phyloP scores from a whole-genome alignment of 2,888 invertebrate species.

The Crocallis elinguaria region DNA sequence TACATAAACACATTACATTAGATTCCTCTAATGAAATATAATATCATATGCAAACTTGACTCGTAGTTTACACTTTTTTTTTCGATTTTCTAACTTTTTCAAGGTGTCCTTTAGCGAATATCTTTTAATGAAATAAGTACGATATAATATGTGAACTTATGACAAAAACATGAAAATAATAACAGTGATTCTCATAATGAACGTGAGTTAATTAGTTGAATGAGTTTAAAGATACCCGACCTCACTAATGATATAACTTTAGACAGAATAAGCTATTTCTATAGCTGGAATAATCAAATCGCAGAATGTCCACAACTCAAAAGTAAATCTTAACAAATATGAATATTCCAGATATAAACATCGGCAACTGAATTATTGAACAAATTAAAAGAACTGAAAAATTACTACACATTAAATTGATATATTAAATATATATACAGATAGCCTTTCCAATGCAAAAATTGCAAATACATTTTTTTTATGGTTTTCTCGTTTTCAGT shows the following conservation, averaged over 20 bases:
- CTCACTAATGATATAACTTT: constrained; percentile 63
- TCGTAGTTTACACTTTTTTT: constrained; percentile 64
- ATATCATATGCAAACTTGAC: constrained; percentile 78
- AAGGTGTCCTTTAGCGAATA: constrained; percentile 79
- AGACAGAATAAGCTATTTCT: constrained; percentile 49
- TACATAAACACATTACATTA: constrained; percentile 80
- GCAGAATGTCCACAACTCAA: constrained; percentile 33
- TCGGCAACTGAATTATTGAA: constrained; percentile 54
- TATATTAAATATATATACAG: constrained; percentile 77
- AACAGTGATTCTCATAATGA: constrained; percentile 67
- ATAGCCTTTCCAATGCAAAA: constrained; percentile 69
- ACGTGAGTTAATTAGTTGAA: constrained; percentile 63
- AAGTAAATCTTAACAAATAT: constrained; percentile 21
- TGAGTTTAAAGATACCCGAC: constrained; percentile 74
- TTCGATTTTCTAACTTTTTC: constrained; percentile 65
- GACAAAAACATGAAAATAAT: constrained; percentile 67
- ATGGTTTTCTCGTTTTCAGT: constrained; percentile 73
- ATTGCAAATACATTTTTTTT: constrained; percentile 66
- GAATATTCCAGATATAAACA: constrained; percentile 57
- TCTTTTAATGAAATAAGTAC: constrained; percentile 82
- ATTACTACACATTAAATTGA: constrained; percentile 69
- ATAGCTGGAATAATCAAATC: constrained; percentile 48
- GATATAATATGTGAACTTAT: constrained; percentile 77
- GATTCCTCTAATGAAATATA: constrained; percentile 79
- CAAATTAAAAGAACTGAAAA: constrained; percentile 65